Evolutionary conservation across 2,113 vertebrate species (phyloP).

Genomic region (Paramormyrops kingsleyae): DNA sequence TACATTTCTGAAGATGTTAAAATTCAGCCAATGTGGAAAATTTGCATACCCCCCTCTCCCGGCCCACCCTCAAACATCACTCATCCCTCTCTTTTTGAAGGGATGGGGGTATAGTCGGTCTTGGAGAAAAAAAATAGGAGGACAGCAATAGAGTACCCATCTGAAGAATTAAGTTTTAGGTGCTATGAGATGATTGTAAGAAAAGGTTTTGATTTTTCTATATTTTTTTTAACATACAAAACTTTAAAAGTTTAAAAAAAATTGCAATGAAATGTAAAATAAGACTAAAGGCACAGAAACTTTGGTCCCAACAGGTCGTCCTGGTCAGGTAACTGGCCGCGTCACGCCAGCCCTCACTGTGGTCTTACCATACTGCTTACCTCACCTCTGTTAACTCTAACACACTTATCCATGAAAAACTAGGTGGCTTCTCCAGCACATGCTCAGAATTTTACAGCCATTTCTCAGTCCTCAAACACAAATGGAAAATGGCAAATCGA

Average conservation of each 20-base stretch:
- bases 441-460: slow-evolving; percentile 80
- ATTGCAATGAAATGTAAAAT: slow-evolving; percentile 85
- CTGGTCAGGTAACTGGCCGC: slow-evolving; percentile 69
- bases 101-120: slow-evolving; percentile 53
- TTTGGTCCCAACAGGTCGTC: slow-evolving; percentile 87
- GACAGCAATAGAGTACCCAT: slow-evolving; percentile 57
- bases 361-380: slow-evolving; percentile 35
- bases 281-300: slow-evolving; percentile 96
- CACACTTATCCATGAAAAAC: slow-evolving; percentile 66
- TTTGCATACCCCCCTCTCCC: slow-evolving; percentile 69
- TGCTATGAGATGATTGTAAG: slow-evolving; percentile 64
- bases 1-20: slow-evolving; percentile 89
- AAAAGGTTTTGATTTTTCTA: slow-evolving; percentile 54
- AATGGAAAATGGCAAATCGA: slow-evolving; percentile 72
- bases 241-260: slow-evolving; percentile 79
- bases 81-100: slow-evolving; percentile 42
- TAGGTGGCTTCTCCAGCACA: slow-evolving; percentile 77
- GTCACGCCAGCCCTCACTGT: slow-evolving; percentile 59
- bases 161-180: slow-evolving; percentile 35
- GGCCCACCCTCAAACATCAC: slow-evolving; percentile 63
- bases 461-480: slow-evolving; percentile 70
- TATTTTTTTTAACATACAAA: slow-evolving; percentile 70
- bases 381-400: slow-evolving; percentile 62
- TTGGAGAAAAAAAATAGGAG: slow-evolving; percentile 55
- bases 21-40: slow-evolving; percentile 83